phyloP scores from a whole-genome alignment of 2,113 vertebrate species.

The Pangasianodon gigas region DNA sequence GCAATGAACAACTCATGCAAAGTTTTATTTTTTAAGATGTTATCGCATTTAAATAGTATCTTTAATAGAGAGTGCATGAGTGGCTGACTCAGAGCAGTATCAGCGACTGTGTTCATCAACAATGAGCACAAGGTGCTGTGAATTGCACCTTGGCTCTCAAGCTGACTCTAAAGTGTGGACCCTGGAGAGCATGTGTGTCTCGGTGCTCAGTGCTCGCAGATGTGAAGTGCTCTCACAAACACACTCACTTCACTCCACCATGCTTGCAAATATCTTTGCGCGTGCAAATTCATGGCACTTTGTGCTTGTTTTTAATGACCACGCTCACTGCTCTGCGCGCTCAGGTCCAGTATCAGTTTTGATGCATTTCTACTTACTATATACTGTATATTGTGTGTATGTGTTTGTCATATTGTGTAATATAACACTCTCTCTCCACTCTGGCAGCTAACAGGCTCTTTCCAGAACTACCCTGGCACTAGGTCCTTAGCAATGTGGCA shows the following conservation, averaged over 20 bases:
- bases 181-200: neutral
- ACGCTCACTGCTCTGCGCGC: neutral
- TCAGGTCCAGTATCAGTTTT: neutral
- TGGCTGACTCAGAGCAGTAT: neutral
- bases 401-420: neutral
- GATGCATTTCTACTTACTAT: neutral
- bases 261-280: neutral
- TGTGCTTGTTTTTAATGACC: neutral
- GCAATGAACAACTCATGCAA: neutral
- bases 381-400: neutral
- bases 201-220: neutral
- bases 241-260: neutral
- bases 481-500: constrained; percentile 13
- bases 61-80: neutral
- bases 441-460: neutral
- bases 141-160: neutral
- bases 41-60: neutral
- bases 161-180: neutral
- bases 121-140: neutral
- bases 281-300: neutral
- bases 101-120: neutral
- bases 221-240: neutral
- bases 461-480: constrained; percentile 4
- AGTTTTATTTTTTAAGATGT: neutral
- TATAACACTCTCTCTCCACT: neutral